Evolutionary conservation across 2,797 vertebrate species (phyloP).

Genomic region (Propithecus deckenii): DNA sequence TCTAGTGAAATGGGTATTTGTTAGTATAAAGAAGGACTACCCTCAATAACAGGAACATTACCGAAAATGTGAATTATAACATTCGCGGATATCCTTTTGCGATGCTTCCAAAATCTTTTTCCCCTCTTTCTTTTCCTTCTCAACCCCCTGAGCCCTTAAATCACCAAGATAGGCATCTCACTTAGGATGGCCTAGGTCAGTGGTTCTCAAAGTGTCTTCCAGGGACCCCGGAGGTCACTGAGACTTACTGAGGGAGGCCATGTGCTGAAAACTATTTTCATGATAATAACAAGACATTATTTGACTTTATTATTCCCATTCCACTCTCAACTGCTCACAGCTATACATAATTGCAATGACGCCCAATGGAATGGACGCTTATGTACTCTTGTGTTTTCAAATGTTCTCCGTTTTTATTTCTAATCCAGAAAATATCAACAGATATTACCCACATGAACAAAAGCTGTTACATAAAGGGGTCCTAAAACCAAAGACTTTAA

Average conservation of each 20-base stretch:
- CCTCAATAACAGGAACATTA: not conserved
- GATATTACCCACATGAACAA: not conserved
- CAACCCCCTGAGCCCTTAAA: not conserved
- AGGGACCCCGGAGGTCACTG: not conserved
- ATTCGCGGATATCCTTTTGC: not conserved
- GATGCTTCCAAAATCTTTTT: not conserved
- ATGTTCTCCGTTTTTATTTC: not conserved
- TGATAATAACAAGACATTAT: not conserved
- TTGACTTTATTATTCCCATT: not conserved
- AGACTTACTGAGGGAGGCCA: not conserved
- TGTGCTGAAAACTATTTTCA: not conserved
- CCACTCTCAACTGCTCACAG: not conserved
- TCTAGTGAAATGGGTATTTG: slow-evolving; percentile 15
- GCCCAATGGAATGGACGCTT: not conserved
- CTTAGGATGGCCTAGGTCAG: not conserved
- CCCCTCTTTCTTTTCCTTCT: not conserved
- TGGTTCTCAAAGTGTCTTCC: not conserved
- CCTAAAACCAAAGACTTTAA: not conserved
- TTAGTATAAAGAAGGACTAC: slow-evolving; percentile 11
- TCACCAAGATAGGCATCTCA: not conserved
- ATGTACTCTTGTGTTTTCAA: not conserved
- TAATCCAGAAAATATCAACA: not conserved
- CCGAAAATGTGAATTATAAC: not conserved
- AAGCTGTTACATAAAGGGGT: not conserved
- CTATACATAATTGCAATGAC: not conserved